Conservation (phyloP, 2,888 invertebrate genomes). For the Andrena chrysosceles region DNA sequence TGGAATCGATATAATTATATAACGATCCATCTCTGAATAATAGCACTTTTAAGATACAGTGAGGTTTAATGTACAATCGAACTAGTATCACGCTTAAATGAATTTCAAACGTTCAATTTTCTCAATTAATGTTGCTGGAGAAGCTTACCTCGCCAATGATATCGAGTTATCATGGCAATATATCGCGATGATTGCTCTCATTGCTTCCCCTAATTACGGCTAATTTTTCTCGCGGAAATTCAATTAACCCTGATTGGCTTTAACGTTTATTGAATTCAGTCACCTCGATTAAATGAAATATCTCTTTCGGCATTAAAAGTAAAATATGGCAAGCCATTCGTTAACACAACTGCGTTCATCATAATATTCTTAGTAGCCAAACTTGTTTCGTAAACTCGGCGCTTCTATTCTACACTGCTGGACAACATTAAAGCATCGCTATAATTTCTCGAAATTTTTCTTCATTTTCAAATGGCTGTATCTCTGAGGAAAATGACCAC, state of each 20-base stretch:
- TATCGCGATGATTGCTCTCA: background rate
- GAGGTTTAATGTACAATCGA: background rate
- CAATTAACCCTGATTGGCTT: conserved; percentile 12
- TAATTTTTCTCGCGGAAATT: conserved; percentile 6
- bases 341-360: background rate
- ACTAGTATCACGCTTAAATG: background rate
- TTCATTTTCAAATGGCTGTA: too few species aligned
- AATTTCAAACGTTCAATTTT: background rate
- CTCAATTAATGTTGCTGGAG: too few species aligned
- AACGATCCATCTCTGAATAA: background rate
- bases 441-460: too few species aligned
- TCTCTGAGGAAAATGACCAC: too few species aligned
- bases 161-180: background rate
- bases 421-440: too few species aligned
- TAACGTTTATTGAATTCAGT: conserved; percentile 10
- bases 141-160: too few species aligned
- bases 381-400: background rate
- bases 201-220: background rate
- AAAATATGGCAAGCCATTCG: background rate
- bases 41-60: background rate
- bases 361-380: background rate
- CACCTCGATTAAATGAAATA: background rate
- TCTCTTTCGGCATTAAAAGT: background rate
- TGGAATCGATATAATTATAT: background rate
- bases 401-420: too few species aligned